phyloP scores from a whole-genome alignment of 1,140 invertebrate genomes.

The Pararge aegeria region DNA sequence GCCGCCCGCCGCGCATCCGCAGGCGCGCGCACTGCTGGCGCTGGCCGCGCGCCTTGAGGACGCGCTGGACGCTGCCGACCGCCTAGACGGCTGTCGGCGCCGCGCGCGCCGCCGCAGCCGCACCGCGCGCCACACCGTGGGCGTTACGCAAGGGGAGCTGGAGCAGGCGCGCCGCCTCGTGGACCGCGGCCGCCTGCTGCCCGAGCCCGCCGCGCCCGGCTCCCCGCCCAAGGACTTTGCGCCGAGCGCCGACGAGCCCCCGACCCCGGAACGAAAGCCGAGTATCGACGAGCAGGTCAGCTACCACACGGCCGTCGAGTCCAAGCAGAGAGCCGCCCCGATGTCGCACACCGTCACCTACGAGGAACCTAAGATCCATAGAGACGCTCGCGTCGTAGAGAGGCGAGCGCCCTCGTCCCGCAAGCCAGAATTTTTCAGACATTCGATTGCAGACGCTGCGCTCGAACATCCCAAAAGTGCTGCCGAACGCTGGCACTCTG shows the following conservation, averaged over 20 bases:
- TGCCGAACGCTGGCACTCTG: slow-evolving; percentile 45
- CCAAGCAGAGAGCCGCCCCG: slow-evolving; percentile 49
- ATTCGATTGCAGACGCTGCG: slow-evolving; percentile 53
- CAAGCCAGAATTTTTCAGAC: slow-evolving; percentile 60
- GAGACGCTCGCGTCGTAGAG: slow-evolving; percentile 46
- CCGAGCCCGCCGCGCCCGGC: slow-evolving; percentile 25
- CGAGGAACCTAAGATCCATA: slow-evolving; percentile 47
- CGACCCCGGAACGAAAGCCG: slow-evolving; percentile 51
- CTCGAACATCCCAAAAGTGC: slow-evolving; percentile 31
- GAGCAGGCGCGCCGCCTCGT: slow-evolving; percentile 87
- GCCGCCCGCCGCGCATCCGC: slow-evolving; percentile 74
- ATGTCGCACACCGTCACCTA: slow-evolving; percentile 53
- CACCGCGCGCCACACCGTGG: slow-evolving; percentile 87
- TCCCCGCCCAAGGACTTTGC: slow-evolving; percentile 29
- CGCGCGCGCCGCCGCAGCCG: slow-evolving; percentile 67
- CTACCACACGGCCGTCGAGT: slow-evolving; percentile 54
- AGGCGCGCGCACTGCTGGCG: slow-evolving; percentile 84
- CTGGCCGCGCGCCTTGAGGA: slow-evolving; percentile 88
- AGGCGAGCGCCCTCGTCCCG: slow-evolving; percentile 39
- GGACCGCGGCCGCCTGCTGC: slow-evolving; percentile 81
- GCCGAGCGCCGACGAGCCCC: slow-evolving; percentile 35
- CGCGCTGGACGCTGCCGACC: slow-evolving; percentile 81
- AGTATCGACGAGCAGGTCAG: slow-evolving; percentile 52
- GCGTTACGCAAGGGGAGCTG: slow-evolving; percentile 89
- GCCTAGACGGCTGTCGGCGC: slow-evolving; percentile 55